A percentile compares a stretch with the other conserved stretches of the same genome.
These are phyloP conservation scores for Athrips mouffetella DNA, from an alignment of 2,888 invertebrate species.

Conservation along the genomic window DNA sequence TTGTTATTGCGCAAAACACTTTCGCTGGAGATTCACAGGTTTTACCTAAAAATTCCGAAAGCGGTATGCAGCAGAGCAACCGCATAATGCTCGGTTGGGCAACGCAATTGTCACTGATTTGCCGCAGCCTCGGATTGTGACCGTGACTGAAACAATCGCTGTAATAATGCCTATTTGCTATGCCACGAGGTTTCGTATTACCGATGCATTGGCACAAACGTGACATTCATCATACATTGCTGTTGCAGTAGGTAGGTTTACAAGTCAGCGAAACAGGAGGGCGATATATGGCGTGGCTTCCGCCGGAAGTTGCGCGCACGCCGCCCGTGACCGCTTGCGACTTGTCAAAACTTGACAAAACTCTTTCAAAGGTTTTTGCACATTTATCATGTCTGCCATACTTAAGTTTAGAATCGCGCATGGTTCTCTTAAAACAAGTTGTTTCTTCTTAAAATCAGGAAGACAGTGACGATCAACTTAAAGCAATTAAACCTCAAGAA, in stretches of 20 bases:
- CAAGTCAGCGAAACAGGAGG: slow-evolving; percentile 34
- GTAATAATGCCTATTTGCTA: slow-evolving; percentile 33
- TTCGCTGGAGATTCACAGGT: neutral
- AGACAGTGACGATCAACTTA: neutral
- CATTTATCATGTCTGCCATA: neutral
- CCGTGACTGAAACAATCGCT: slow-evolving; percentile 41
- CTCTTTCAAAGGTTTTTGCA: neutral
- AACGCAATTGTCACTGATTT: slow-evolving; percentile 56
- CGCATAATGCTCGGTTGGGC: slow-evolving; percentile 30
- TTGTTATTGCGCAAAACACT: neutral
- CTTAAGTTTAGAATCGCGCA: too few relatives aligned
- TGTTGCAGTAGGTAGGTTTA: slow-evolving; percentile 32
- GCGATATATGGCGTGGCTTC: slow-evolving; percentile 61
- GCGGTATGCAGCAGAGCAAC: slow-evolving; percentile 39
- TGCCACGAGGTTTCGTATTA: slow-evolving; percentile 38
- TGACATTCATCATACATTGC: slow-evolving; percentile 17
- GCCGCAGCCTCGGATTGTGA: slow-evolving; percentile 46
- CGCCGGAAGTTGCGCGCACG: slow-evolving; percentile 73
- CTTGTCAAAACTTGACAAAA: slow-evolving; percentile 37
- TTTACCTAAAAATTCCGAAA: slow-evolving; percentile 41
- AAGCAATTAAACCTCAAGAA: neutral
- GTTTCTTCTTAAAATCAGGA: neutral
- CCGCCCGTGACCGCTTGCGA: slow-evolving; percentile 63
- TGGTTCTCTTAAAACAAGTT: neutral
- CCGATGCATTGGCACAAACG: slow-evolving; percentile 35